Base-by-base conservation (phyloP, 2,797 vertebrate species). In the Malurus leucopterus region DNA sequence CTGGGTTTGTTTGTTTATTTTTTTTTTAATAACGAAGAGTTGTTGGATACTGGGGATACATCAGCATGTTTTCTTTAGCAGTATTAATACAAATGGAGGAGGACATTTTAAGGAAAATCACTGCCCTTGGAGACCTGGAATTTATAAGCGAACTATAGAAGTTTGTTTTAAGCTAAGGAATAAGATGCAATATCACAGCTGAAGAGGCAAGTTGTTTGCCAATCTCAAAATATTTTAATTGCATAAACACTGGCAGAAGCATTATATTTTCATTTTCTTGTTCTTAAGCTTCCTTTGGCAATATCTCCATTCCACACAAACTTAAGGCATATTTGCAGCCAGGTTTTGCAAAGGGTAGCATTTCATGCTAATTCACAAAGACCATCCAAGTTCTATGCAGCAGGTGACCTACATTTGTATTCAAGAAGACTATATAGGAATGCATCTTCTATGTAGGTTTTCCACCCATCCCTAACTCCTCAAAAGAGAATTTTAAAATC, bases 401-500 rank as follows among this genome's bases (percentile, higher is more conserved):
- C 3, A n/a, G 8, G 9, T 68, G 72, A 44, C 13, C 20, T 43
- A 59, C 29, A 20, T 9, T 6, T 18, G 30, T 20, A 6, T 43
- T 71, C 43, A 63, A 51, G 38, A 49, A 19, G 11, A 32, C 6
- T 34, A 15, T 2, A 36, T 2, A 72, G 55, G 13, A 87, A 75
- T 40, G 10, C 7, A 61, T n/a, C 12, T 27, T 13, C n/a, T 41
- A 10, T 54, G 19, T 11, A 70, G 32, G 32, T 7, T 22, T 76
- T 70, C 17, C 71, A 61, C 10, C 22, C 23, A 17, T 16, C 14
- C 16, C 8, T 78, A 84, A 67, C 9, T 69, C 22, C 36, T 26
- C 2, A 62, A 87, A 83, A 72, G 17, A 72, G 17, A 63, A 81
- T 82, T 86, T 91, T 24, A 59, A 76, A 84, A 57, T 41, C 82